Percentiles rank a stretch among this genome's conserved stretches.
Evolutionary conservation across 2,888 invertebrate genomes (phyloP).

Genomic region (Smittia aterrima): DNA sequence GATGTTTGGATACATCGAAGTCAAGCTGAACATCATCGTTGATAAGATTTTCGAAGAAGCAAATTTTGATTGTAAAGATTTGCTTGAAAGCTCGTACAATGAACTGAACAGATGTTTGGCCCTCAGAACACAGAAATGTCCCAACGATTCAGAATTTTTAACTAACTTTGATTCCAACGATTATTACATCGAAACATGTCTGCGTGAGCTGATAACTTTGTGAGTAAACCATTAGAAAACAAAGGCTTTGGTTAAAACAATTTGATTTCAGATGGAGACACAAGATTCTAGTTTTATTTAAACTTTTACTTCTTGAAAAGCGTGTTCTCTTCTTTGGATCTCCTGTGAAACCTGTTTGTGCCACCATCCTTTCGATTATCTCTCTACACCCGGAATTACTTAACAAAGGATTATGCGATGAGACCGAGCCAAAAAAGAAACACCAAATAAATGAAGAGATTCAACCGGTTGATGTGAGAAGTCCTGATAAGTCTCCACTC

Average conservation of each 20-base stretch:
- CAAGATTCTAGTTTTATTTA: conserved; percentile 88
- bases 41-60: conserved; percentile 30
- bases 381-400: conserved; percentile 89
- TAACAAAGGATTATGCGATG: conserved; percentile 67
- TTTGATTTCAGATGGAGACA: conserved; percentile 68
- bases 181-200: conserved; percentile 25
- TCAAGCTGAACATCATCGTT: background rate
- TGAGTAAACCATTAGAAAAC: background rate
- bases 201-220: conserved; percentile 6
- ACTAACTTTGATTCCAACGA: background rate
- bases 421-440: background rate
- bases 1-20: conserved; percentile 34
- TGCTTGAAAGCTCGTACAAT: background rate
- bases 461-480: background rate
- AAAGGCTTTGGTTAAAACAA: background rate
- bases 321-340: conserved; percentile 89
- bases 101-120: conserved; percentile 31
- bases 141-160: background rate
- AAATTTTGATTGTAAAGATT: conserved; percentile 8
- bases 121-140: background rate
- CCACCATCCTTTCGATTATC: conserved; percentile 79
- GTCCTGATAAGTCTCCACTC: background rate
- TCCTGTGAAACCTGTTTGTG: conserved; percentile 86
- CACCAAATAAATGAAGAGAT: background rate
- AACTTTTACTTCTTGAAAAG: conserved; percentile 83